Base-by-base conservation (phyloP, 2,888 invertebrate genomes). In the Drosophila peninsularis region DNA sequence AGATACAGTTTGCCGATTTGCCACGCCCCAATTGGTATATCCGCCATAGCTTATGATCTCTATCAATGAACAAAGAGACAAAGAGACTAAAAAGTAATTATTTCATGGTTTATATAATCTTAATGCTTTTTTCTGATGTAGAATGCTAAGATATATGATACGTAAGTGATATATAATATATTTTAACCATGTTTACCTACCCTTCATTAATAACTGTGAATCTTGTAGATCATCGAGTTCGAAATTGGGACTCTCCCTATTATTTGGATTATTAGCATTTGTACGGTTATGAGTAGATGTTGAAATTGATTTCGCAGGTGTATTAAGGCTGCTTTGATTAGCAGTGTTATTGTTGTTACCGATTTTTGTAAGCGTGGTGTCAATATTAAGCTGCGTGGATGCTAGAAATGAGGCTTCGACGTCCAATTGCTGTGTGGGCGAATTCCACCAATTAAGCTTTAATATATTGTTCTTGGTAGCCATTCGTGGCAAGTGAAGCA, bases 401-500 rank as follows among this genome's bases (percentile, higher is more conserved):
- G 47, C 0, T 2, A 61, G 27, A 32, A 63, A 58, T 7, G 57
- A 61, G 6, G 61, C 63, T 49, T 69, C 71, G 3, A 56, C 52
- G 24, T 70, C 66, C 13, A 72, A 10, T 3, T 72, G 67, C 45
- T 79, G 77, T 34, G 75, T 64, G 4, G 89, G 79, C 4, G 90
- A 80, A 64, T 90, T 76, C 90, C 90, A 90, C 90, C 90, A 90
- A 53, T 87, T 85, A 5, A 90, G 71, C 71, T 90, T 90, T 2
- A 90, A 71, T 5, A 77, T 45, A 66, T 89, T 90, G 17, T 78
- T 89, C 64, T 90, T 90, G 13, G 82, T 86, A 7, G 71, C 88
- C 42, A 82, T 88, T 19, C 57, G 58, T 14, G 88, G 73, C 10
- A 73, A 41, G 17, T 67, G 30, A 1, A 57, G 54, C 36, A 63